Conservation (phyloP, 2,113 vertebrate species). For the Salminus brasiliensis region DNA sequence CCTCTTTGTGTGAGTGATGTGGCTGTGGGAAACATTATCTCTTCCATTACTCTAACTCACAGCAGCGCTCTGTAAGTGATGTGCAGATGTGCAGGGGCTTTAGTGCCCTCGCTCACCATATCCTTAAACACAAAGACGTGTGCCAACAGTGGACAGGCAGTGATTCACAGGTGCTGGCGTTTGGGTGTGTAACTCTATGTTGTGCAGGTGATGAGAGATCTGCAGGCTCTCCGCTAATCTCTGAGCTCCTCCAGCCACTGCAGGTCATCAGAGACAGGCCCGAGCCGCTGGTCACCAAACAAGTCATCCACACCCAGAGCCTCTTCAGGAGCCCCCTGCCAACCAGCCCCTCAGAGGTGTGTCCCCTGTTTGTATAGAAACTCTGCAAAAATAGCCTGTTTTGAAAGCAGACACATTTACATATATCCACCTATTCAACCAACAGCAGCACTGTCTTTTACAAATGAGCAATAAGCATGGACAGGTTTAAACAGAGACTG, state of each 20-base stretch:
- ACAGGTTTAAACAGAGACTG: no score
- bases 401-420: no score
- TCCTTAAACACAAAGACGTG: slow-evolving; percentile 59
- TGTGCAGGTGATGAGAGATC: slow-evolving; percentile 82
- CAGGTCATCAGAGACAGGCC: slow-evolving; percentile 75
- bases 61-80: slow-evolving; percentile 8
- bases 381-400: background rate
- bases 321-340: slow-evolving; percentile 77
- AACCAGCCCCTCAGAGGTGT: slow-evolving; percentile 84
- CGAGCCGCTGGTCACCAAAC: slow-evolving; percentile 75
- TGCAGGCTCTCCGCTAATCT: slow-evolving; percentile 76
- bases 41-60: slow-evolving; percentile 18
- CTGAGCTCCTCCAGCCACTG: slow-evolving; percentile 75
- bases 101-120: background rate
- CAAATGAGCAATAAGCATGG: no score
- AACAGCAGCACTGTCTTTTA: no score
- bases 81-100: background rate
- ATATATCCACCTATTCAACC: no score
- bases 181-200: slow-evolving; percentile 72
- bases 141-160: slow-evolving; percentile 57
- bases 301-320: slow-evolving; percentile 75
- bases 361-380: background rate
- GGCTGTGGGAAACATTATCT: slow-evolving; percentile 18
- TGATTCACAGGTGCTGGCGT: slow-evolving; percentile 66
- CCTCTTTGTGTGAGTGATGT: slow-evolving; percentile 19